Conservation (phyloP, 1,140 invertebrate species). For the Scaptodrosophila lebanonensis region DNA sequence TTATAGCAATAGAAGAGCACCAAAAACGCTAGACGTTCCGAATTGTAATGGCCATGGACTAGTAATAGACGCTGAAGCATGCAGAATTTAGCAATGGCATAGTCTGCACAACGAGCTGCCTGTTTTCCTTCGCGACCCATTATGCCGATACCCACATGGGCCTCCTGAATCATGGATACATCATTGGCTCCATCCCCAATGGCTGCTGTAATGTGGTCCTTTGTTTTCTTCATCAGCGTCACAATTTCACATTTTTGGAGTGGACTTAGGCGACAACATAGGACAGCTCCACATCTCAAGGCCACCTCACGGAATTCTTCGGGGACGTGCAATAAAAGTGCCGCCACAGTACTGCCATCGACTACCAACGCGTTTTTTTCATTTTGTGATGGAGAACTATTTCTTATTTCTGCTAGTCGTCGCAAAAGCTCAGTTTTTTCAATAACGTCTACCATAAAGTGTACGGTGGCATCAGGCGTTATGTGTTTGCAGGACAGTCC, state of each 20-base stretch:
- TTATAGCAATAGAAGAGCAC: constrained; percentile 94
- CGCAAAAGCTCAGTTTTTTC: constrained; percentile 58
- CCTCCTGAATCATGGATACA: constrained; percentile 89
- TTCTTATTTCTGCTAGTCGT: constrained; percentile 45
- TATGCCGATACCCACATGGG: constrained; percentile 86
- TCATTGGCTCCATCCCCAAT: constrained; percentile 90
- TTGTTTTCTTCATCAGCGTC: constrained; percentile 81
- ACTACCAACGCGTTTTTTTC: constrained; percentile 80
- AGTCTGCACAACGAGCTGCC: constrained; percentile 82
- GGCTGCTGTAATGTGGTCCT: constrained; percentile 82
- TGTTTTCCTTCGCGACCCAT: constrained; percentile 88
- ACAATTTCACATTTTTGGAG: constrained; percentile 87
- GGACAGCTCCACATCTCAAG: constrained; percentile 81
- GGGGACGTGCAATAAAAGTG: constrained; percentile 78
- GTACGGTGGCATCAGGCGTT: constrained; percentile 80
- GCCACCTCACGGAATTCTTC: constrained; percentile 79
- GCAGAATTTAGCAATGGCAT: constrained; percentile 83
- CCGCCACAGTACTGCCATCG: constrained; percentile 81
- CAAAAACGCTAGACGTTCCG: constrained; percentile 84
- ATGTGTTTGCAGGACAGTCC: constrained; percentile 86
- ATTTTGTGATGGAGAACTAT: neutral
- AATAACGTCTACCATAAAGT: constrained; percentile 79
- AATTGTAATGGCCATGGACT: constrained; percentile 88
- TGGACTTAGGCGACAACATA: constrained; percentile 89
- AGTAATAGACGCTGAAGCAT: constrained; percentile 83